Base-by-base conservation (phyloP, 2,888 invertebrate genomes). In the Sinopyrophorus schimmeli region DNA sequence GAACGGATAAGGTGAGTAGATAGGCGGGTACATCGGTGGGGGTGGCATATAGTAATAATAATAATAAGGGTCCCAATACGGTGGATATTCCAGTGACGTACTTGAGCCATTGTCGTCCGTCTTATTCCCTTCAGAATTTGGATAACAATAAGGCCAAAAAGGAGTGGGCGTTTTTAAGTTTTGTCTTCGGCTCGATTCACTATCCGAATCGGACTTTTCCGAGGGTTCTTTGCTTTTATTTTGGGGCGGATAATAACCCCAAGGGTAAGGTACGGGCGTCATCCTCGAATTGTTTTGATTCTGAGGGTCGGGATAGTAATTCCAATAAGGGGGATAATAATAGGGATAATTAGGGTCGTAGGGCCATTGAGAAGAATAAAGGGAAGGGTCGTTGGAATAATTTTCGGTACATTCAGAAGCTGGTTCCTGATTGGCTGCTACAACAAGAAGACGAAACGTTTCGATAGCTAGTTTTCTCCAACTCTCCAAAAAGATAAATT, bases 371-470 rank as follows among this genome's bases (percentile, higher is more conserved):
- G 40, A n/a, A n/a, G n/a, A 20, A 40, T 30, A 41, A 23, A 35
- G 65, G 59, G 64, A 64, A 55, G 67, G 65, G 59, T 70, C 69
- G 61, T 57, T 56, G 51, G 60, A 42, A 53, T 63, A 62, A 62
- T 61, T 63, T 65, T 66, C 66, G 62, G 54, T 62, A 56, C 59
- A 62, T 64, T 68, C 66, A 60, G 54, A 64, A 59, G 64, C 65
- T 63, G 65, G 68, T 60, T 67, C 67, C 68, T 64, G 69, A 70
- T 69, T 71, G 64, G 71, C 74, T 74, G 71, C 74, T 74, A 71
- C 66, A 74, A 74, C 68, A 72, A n/a, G n/a, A n/a, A n/a, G n/a
- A n/a, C n/a, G n/a, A n/a, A n/a, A n/a, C n/a, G n/a, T n/a, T n/a
- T n/a, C n/a, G 10, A 42, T 37, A 24, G 24, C 41, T 52, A 40